Evolutionary conservation across 2,888 invertebrate genomes (phyloP).

Genomic region (Lacanobia wlatinum): DNA sequence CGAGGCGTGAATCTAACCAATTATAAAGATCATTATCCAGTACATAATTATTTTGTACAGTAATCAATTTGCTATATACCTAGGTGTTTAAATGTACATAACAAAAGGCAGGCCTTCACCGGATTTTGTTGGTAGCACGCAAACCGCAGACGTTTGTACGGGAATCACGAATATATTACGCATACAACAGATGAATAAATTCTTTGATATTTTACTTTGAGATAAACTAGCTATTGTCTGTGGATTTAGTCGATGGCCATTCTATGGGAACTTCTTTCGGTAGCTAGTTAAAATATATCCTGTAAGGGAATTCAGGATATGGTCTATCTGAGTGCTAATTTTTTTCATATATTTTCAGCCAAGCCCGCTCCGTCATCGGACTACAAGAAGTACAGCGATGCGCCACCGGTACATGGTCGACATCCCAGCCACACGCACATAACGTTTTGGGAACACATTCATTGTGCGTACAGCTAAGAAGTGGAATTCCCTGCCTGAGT

Average conservation of each 20-base stretch:
- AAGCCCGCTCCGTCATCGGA: no score
- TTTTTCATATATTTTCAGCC: no score
- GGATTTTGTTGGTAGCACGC: conserved; percentile 50
- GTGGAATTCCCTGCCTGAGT: no score
- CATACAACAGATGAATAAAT: conserved; percentile 14
- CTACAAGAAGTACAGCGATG: no score
- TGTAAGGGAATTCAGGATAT: no score
- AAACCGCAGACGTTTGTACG: conserved; percentile 20
- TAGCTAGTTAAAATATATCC: neutral
- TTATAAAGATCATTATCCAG: conserved; percentile 51
- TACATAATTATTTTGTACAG: conserved; percentile 50
- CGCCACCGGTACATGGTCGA: no score
- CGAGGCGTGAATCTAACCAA: conserved; percentile 23
- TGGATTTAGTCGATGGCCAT: neutral
- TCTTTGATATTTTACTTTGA: conserved; percentile 3
- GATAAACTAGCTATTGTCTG: neutral
- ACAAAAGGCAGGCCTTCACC: conserved; percentile 61
- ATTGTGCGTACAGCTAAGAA: no score
- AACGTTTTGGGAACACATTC: no score
- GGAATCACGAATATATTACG: conserved; percentile 44
- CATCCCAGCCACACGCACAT: no score
- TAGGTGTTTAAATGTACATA: conserved; percentile 26
- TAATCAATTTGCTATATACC: conserved; percentile 53
- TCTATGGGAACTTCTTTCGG: neutral
- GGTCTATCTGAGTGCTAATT: no score